phyloP scores from a whole-genome alignment of 2,888 invertebrate genomes.

The Frankliniella intonsa region DNA sequence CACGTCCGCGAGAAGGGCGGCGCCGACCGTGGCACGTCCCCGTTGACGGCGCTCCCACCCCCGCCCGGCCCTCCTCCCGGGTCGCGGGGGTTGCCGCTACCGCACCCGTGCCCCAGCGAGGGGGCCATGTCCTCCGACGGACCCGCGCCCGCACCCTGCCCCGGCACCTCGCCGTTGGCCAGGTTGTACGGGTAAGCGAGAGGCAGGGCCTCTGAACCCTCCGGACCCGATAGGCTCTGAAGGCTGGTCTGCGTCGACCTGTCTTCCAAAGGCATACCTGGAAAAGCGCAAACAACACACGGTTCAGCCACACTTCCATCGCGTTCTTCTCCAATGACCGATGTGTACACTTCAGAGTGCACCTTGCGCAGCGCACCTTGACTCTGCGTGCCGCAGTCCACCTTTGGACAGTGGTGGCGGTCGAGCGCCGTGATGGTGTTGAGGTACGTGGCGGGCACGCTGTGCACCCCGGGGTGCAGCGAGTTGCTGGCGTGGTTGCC shows the following conservation, averaged over 20 bases:
- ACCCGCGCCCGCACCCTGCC: not conserved
- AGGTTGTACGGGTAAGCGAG: not conserved
- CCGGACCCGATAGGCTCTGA: not conserved
- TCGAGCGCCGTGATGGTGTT: constrained; percentile 15
- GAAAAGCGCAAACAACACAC: not conserved
- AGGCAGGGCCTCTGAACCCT: not conserved
- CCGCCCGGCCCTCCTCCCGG: not conserved
- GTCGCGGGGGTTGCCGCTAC: not conserved
- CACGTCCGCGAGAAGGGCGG: constrained; percentile 17
- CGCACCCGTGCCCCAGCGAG: not conserved
- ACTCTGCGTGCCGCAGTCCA: constrained; percentile 21
- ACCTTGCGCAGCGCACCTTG: not conserved
- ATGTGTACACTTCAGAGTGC: not conserved
- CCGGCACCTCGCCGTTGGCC: not conserved
- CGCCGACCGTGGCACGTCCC: constrained; percentile 6
- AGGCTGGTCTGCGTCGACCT: constrained; percentile 11
- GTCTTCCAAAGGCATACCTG: not conserved
- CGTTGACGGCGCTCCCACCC: not conserved
- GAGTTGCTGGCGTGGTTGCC: constrained; percentile 25
- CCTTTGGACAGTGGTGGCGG: not conserved
- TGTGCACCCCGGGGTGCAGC: constrained; percentile 15
- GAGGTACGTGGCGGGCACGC: not conserved
- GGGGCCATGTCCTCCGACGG: not conserved
- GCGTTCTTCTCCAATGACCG: not conserved
- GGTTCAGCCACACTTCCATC: not conserved